Evolutionary conservation across 2,113 vertebrate genomes (phyloP).

Genomic region (Hippocampus barbouri): DNA sequence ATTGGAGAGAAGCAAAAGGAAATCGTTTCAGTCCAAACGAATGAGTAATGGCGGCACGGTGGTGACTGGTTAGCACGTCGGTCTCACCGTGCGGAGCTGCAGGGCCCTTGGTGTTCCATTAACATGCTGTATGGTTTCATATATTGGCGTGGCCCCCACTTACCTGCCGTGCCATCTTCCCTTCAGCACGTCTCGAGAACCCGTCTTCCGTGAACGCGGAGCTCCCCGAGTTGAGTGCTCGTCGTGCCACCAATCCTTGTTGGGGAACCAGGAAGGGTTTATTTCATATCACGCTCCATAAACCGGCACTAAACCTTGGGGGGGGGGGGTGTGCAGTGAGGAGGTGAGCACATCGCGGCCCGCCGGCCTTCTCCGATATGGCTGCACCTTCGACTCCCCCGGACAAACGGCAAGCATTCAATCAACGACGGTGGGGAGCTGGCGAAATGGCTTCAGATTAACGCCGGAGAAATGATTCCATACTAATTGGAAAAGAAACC

Average conservation of each 20-base stretch:
- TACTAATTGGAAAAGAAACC: conserved; percentile 68
- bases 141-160: conserved; percentile 29
- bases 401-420: conserved; percentile 56
- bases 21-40: too few relatives aligned
- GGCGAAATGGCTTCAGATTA: conserved; percentile 54
- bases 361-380: conserved; percentile 43
- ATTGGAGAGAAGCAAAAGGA: background rate
- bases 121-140: conserved; percentile 9
- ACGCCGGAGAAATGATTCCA: conserved; percentile 58
- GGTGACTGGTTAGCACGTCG: too few relatives aligned
- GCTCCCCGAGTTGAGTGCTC: conserved; percentile 41
- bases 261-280: conserved; percentile 53
- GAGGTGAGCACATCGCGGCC: conserved; percentile 52
- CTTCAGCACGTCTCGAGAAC: conserved; percentile 37
- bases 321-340: conserved; percentile 48
- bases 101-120: background rate
- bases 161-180: conserved; percentile 8
- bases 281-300: conserved; percentile 72
- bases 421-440: conserved; percentile 61
- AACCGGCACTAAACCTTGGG: conserved; percentile 65
- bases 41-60: too few relatives aligned
- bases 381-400: conserved; percentile 40
- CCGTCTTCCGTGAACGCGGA: conserved; percentile 42
- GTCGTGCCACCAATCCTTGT: conserved; percentile 55
- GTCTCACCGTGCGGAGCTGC: too few relatives aligned